Evolutionary conservation across 2,113 vertebrate genomes (phyloP).

Genomic region (Muntiacus reevesi): DNA sequence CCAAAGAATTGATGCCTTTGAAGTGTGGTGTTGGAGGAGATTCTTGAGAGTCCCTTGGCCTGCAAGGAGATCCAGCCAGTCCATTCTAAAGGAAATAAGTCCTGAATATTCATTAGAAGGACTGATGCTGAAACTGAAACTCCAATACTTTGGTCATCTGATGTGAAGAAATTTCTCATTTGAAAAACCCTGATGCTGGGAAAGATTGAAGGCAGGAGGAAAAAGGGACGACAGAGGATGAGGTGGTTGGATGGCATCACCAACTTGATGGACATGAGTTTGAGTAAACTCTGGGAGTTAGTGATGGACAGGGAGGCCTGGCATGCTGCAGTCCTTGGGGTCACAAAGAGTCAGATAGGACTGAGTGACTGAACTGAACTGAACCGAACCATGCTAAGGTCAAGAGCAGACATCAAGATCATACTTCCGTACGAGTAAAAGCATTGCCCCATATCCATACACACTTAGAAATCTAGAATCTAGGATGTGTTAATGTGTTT

Average conservation of each 20-base stretch:
- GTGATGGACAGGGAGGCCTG: background rate
- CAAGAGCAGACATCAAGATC: background rate
- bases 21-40: background rate
- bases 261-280: background rate
- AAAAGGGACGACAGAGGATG: background rate
- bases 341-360: background rate
- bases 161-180: background rate
- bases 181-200: background rate
- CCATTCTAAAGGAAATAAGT: background rate
- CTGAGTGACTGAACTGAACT: background rate
- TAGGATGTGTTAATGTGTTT: background rate
- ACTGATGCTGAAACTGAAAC: background rate
- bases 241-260: background rate
- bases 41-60: background rate
- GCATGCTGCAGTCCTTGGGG: background rate
- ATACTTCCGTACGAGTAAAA: background rate
- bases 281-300: background rate
- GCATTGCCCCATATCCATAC: too few species aligned
- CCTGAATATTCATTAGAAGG: background rate
- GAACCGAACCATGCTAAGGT: background rate
- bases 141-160: background rate
- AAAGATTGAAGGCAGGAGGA: background rate
- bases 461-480: background rate
- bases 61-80: background rate
- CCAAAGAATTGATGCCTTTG: background rate